Conservation (phyloP, 2,113 vertebrate genomes). For the Vicugna pacos region DNA sequence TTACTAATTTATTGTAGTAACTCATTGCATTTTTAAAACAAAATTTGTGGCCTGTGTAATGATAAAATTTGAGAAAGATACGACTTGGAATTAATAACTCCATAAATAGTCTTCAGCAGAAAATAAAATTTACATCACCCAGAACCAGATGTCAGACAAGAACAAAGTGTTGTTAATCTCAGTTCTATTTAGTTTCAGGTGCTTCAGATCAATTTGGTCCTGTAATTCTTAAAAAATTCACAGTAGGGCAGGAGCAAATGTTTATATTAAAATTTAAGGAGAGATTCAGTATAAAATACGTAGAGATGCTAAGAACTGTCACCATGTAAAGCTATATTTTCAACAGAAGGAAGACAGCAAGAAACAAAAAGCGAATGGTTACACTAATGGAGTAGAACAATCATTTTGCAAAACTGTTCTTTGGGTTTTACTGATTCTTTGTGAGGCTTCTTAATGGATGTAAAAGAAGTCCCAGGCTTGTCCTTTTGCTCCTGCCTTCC, state of each 20-base stretch:
- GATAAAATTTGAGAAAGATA: slow-evolving; percentile 11
- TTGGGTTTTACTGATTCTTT: background rate
- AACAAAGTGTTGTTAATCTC: background rate
- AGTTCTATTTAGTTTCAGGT: background rate
- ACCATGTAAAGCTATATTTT: background rate
- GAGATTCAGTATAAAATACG: background rate
- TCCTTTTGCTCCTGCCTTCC: background rate
- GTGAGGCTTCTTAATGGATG: background rate
- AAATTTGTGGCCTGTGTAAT: background rate
- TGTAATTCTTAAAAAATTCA: background rate
- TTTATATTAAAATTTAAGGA: background rate
- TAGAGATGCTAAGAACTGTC: too few relatives aligned
- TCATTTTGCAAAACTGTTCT: background rate
- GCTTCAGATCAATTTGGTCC: background rate
- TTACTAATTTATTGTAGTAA: background rate
- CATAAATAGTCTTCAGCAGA: background rate
- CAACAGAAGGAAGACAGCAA: background rate
- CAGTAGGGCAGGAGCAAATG: background rate
- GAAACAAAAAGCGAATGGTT: background rate
- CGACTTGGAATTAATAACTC: background rate
- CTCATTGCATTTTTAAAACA: background rate
- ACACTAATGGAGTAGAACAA: background rate
- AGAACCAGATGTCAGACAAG: background rate
- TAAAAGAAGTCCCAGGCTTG: background rate
- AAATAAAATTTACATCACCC: slow-evolving; percentile 1